Evolutionary conservation across 2,113 vertebrate genomes (phyloP).

Genomic region (Amia ocellicauda): DNA sequence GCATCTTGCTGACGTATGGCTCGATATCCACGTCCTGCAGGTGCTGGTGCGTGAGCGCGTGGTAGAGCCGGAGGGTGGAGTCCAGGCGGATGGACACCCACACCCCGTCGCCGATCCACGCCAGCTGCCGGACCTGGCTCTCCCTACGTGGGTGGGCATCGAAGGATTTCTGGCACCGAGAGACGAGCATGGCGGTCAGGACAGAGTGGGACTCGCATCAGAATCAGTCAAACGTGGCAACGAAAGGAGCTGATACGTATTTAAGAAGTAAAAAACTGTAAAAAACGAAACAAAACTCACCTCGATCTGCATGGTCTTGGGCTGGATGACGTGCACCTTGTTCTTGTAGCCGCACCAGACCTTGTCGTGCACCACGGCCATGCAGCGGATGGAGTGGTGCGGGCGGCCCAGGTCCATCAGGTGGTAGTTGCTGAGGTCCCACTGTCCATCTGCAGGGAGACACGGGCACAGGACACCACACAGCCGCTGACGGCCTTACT

Average conservation of each 20-base stretch:
- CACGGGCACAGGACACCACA: slow-evolving; percentile 8
- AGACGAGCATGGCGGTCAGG: neutral
- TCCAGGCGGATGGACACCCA: slow-evolving; percentile 97
- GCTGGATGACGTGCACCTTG: slow-evolving; percentile 97
- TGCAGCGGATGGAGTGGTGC: slow-evolving; percentile 97
- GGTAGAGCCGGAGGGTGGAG: slow-evolving; percentile 90
- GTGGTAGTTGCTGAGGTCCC: slow-evolving; percentile 97
- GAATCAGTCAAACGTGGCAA: neutral
- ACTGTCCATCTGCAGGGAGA: slow-evolving; percentile 77
- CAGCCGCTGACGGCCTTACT: too few species aligned
- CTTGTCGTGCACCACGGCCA: slow-evolving; percentile 94
- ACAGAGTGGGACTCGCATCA: neutral
- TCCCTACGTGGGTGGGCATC: slow-evolving; percentile 93
- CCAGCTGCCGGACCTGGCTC: slow-evolving; percentile 94
- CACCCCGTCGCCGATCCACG: slow-evolving; percentile 94
- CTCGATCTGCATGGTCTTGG: slow-evolving; percentile 98
- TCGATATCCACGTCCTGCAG: slow-evolving; percentile 97
- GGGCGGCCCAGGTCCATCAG: slow-evolving; percentile 95
- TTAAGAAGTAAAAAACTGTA: too few species aligned
- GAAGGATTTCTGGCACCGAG: slow-evolving; percentile 79
- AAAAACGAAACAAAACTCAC: slow-evolving; percentile 53
- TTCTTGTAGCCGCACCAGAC: slow-evolving; percentile 99
- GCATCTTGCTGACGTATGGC: slow-evolving; percentile 98
- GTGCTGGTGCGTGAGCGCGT: slow-evolving; percentile 93
- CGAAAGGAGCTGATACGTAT: too few species aligned